Base-by-base conservation (phyloP, 2,113 vertebrate genomes). In the Halcyon senegalensis region DNA sequence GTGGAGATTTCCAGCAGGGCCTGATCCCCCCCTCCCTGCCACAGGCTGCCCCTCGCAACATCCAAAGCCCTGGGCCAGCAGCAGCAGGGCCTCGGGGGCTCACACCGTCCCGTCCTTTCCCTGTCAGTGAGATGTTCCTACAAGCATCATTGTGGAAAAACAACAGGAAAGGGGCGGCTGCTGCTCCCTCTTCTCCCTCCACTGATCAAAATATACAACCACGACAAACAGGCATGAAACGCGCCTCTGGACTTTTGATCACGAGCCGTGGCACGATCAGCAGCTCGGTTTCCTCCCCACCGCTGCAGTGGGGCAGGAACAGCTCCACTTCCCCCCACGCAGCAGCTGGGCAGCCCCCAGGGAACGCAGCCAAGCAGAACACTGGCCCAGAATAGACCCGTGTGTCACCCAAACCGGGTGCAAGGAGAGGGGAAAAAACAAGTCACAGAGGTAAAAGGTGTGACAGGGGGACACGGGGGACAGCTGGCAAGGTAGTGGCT, bases 61-160 rank as follows among this genome's bases (percentile, higher is more conserved):
- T 5, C 21, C 18, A 17, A 9, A 63, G 46, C 53, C 18, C 9
- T 20, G 48, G 68, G 41, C n/a, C 48, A 30, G 62, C 39, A 35
- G 50, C 17, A 23, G 14, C 30, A 17, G 17, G 24, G 25, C 31
- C 53, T 50, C 28, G 3, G 25, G 35, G 31, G 35, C 23, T 30
- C 3, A 10, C 0, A 12, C 48, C 3, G 0, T 1, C 9, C 41
- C 11, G 11, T 6, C 31, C 5, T 1, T 30, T n/a, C 31, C 2
- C 1, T 1, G 24, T 31, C 5, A 58, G 30, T 10, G 1, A 20
- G 12, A 15, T 7, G 44, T 46, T 77, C 44, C 46, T 48, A 4
- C 23, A 44, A 35, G 19, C 2, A 12, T 10, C 13, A 2, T 15
- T 8, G 72, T 1, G 8, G 37, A 83, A 72, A 92, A 87, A 7